phyloP scores from a whole-genome alignment of 2,113 vertebrate genomes.

The Thamnaconus septentrionalis region DNA sequence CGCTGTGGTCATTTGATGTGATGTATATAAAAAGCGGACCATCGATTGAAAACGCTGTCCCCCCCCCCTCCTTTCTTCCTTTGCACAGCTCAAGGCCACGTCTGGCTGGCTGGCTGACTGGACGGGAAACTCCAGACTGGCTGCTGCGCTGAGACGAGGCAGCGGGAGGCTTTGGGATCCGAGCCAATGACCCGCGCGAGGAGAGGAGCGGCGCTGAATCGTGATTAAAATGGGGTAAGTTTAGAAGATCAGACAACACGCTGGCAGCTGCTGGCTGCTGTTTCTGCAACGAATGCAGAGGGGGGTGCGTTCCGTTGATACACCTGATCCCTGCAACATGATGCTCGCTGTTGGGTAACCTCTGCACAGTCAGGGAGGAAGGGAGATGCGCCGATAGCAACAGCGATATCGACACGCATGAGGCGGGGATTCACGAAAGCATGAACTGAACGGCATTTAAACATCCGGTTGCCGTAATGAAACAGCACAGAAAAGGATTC shows the following conservation, averaged over 20 bases:
- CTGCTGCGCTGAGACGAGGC: constrained; percentile 28
- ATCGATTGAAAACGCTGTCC: constrained; percentile 19
- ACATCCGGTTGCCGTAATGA: no score
- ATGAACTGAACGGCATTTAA: neutral
- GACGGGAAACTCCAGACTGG: constrained; percentile 26
- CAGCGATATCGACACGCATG: constrained; percentile 18
- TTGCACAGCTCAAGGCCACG: constrained; percentile 40
- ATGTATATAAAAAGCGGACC: constrained; percentile 20
- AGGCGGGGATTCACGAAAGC: neutral
- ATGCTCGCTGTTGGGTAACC: constrained; percentile 32
- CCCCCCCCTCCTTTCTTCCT: constrained; percentile 8
- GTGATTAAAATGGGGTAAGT: constrained; percentile 77
- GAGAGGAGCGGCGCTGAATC: constrained; percentile 31
- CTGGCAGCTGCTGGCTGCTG: constrained; percentile 36
- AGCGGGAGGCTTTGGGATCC: constrained; percentile 35
- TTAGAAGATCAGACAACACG: constrained; percentile 32
- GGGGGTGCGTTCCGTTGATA: constrained; percentile 14
- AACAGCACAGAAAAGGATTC: no score
- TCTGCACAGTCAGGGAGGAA: constrained; percentile 11
- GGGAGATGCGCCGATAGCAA: constrained; percentile 12
- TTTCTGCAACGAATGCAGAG: neutral
- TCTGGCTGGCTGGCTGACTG: constrained; percentile 50
- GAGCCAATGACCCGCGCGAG: constrained; percentile 56
- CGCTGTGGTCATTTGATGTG: constrained; percentile 10
- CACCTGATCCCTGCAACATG: constrained; percentile 41